Conservation (phyloP, 1,140 invertebrate species). For the Drosophila lacertosa region DNA sequence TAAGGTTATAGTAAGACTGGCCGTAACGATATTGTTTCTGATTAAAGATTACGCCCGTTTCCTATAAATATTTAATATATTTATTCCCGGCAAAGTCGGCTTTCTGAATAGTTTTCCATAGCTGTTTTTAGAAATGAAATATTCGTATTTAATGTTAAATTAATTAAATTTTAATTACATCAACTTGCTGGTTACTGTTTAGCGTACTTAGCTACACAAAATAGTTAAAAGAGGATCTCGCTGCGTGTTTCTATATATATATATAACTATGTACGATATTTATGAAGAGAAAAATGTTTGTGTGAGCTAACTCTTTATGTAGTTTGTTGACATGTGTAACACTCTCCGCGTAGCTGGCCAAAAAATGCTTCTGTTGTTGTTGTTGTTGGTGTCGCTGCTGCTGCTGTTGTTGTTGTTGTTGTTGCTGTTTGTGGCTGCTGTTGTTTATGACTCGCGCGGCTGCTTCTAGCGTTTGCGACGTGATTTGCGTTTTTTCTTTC, state of each 20-base stretch:
- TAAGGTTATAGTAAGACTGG: no score
- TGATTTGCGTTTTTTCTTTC: constrained; percentile 78
- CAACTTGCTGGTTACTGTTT: constrained; percentile 62
- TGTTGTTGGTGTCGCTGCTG: background rate
- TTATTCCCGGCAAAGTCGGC: no score
- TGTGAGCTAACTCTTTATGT: constrained; percentile 19
- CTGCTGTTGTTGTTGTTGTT: constrained; percentile 7
- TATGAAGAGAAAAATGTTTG: constrained; percentile 10
- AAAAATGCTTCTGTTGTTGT: constrained; percentile 12
- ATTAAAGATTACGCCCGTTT: no score
- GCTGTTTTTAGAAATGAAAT: constrained; percentile 8
- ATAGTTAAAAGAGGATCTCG: constrained; percentile 41
- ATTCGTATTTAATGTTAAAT: constrained; percentile 49
- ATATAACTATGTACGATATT: constrained; percentile 39
- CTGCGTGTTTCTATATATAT: constrained; percentile 12
- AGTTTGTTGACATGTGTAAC: constrained; percentile 20
- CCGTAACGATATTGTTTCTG: no score
- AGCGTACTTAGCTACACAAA: constrained; percentile 55
- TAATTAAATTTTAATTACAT: constrained; percentile 80
- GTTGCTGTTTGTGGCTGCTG: constrained; percentile 4
- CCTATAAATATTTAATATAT: background rate
- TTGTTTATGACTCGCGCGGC: constrained; percentile 40
- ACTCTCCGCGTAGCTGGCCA: constrained; percentile 9
- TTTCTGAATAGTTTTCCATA: background rate
- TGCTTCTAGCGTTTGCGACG: constrained; percentile 76